Evolutionary conservation across 2,797 vertebrate genomes (phyloP).

Genomic region (Yasuhikotakia modesta): DNA sequence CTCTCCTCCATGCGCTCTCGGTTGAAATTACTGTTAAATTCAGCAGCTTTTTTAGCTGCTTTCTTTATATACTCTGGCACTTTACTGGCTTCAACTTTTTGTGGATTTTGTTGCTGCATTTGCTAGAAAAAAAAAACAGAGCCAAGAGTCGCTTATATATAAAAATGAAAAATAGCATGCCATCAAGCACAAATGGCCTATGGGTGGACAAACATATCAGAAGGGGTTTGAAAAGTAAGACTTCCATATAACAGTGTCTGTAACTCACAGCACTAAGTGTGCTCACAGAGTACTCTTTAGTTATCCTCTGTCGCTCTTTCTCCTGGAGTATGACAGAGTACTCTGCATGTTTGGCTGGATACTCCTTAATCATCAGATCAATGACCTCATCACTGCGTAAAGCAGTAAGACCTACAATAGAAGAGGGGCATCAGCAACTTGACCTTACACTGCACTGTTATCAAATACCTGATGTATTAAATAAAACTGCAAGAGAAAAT

Average conservation of each 20-base stretch:
- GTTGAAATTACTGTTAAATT: slow-evolving; percentile 98
- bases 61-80: slow-evolving; percentile 99
- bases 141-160: too few relatives aligned
- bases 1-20: slow-evolving; percentile 97
- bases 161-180: too few relatives aligned
- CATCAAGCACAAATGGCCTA: too few relatives aligned
- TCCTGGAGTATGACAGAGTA: slow-evolving; percentile 98
- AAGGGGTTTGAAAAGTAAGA: too few relatives aligned
- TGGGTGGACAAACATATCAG: too few relatives aligned
- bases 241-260: too few relatives aligned
- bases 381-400: slow-evolving; percentile 97
- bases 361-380: slow-evolving; percentile 99
- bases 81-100: slow-evolving; percentile 98
- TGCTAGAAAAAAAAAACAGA: slow-evolving; percentile 76
- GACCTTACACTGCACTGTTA: too few relatives aligned
- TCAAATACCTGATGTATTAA: too few relatives aligned
- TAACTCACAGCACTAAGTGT: slow-evolving; percentile 57
- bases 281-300: slow-evolving; percentile 97
- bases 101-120: slow-evolving; percentile 97
- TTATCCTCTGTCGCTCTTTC: slow-evolving; percentile 92
- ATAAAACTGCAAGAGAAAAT: too few relatives aligned
- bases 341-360: slow-evolving; percentile 93
- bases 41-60: slow-evolving; percentile 95
- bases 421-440: not conserved
- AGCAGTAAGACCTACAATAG: slow-evolving; percentile 87